A percentile compares a stretch with the other conserved stretches of the same genome.
These are phyloP conservation scores for Trichopoda pennipes DNA, from an alignment of 2,888 invertebrate species.

Conservation along the genomic window DNA sequence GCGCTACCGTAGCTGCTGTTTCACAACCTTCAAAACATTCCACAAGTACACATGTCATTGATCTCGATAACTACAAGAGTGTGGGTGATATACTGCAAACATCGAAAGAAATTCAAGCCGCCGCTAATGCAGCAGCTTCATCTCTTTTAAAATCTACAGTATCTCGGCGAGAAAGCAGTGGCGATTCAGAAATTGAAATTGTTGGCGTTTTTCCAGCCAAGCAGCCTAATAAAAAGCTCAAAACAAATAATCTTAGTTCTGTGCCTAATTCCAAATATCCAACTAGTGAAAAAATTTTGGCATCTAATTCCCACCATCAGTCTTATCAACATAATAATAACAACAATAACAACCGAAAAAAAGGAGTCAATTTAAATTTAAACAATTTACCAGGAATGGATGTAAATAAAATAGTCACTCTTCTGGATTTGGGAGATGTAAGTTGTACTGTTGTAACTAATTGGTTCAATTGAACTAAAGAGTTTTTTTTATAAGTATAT, in stretches of 20 bases:
- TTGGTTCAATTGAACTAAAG: neutral
- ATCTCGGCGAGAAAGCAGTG: constrained; percentile 76
- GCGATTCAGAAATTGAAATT: constrained; percentile 80
- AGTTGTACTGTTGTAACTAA: constrained; percentile 21
- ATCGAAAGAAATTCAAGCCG: constrained; percentile 76
- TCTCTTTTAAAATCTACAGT: constrained; percentile 15
- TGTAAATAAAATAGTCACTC: constrained; percentile 81
- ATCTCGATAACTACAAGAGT: constrained; percentile 79
- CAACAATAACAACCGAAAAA: constrained; percentile 66
- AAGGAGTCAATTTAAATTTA: constrained; percentile 66
- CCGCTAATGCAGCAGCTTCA: constrained; percentile 55
- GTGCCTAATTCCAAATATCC: constrained; percentile 50
- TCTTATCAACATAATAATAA: constrained; percentile 45
- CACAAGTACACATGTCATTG: constrained; percentile 74
- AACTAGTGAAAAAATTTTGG: constrained; percentile 38
- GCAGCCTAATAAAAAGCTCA: constrained; percentile 54
- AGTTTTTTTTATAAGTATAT: neutral
- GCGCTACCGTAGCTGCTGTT: constrained; percentile 53
- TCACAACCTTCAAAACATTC: constrained; percentile 73
- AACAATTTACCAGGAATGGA: constrained; percentile 74
- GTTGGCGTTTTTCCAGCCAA: constrained; percentile 77
- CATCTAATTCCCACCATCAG: constrained; percentile 29
- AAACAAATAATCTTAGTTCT: constrained; percentile 44
- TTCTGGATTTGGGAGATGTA: constrained; percentile 81
- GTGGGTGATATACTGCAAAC: constrained; percentile 79